Conservation (phyloP, 2,113 vertebrate genomes). For the Centropristis striata region DNA sequence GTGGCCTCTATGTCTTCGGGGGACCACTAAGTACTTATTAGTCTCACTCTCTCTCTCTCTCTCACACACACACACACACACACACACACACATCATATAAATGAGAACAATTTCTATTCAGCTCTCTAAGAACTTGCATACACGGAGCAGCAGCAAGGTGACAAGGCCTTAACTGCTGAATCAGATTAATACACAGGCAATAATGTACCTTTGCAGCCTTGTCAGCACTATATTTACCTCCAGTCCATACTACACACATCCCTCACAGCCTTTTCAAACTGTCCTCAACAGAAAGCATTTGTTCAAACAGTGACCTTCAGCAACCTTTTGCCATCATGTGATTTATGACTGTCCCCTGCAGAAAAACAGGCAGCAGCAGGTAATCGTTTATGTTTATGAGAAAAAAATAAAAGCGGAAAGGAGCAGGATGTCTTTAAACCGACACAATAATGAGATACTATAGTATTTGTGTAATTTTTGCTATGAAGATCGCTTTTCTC, state of each 20-base stretch:
- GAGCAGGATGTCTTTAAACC: neutral
- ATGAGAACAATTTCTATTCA: slow-evolving; percentile 13
- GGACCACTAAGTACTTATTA: slow-evolving; percentile 42
- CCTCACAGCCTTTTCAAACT: neutral
- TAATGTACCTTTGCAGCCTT: slow-evolving; percentile 7
- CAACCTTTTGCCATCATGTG: neutral
- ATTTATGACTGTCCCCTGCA: slow-evolving; percentile 42
- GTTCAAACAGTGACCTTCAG: slow-evolving; percentile 12
- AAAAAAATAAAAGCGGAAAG: neutral
- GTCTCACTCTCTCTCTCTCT: neutral
- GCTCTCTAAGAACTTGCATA: neutral
- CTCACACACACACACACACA: slow-evolving; percentile 11
- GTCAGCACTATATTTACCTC: slow-evolving; percentile 15
- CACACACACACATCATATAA: slow-evolving; percentile 7
- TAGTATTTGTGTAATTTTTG: neutral
- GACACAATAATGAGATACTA: neutral
- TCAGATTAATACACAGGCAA: slow-evolving; percentile 18
- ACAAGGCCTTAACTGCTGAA: slow-evolving; percentile 12
- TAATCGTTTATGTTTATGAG: neutral
- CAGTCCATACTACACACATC: slow-evolving; percentile 2
- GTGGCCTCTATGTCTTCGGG: slow-evolving; percentile 19
- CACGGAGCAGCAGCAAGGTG: slow-evolving; percentile 12
- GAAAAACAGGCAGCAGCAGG: slow-evolving; percentile 4
- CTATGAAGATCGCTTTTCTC: neutral
- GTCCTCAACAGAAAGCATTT: neutral